These are phyloP conservation scores for Epistrophe eligans DNA, from an alignment of 2,888 invertebrate species.

Conservation along the genomic window DNA sequence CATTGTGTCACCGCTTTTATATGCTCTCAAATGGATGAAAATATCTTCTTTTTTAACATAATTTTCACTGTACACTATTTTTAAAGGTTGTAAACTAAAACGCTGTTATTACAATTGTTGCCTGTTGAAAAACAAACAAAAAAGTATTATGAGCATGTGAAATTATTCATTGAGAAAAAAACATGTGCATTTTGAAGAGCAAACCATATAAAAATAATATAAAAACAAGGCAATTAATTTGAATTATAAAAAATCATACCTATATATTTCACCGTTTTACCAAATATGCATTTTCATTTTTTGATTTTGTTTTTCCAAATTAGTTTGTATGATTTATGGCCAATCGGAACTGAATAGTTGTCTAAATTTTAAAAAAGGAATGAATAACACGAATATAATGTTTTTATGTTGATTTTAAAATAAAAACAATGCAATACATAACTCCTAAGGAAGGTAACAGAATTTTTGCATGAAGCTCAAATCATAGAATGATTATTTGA, in stretches of 20 bases:
- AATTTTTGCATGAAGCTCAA: not conserved
- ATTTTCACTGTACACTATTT: constrained; percentile 41
- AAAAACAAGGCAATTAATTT: constrained; percentile 33
- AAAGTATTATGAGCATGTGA: constrained; percentile 17
- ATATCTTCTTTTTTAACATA: constrained; percentile 21
- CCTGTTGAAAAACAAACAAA: constrained; percentile 54
- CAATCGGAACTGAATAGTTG: constrained; percentile 61
- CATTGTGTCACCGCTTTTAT: constrained; percentile 8
- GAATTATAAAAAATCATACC: constrained; percentile 53
- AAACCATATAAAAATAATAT: constrained; percentile 11
- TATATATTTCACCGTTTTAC: constrained; percentile 38
- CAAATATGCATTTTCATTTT: constrained; percentile 34
- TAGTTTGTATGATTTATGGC: constrained; percentile 35
- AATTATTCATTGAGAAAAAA: constrained; percentile 3
- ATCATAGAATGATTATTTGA: not conserved
- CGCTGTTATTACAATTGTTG: constrained; percentile 66
- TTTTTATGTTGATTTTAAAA: constrained; percentile 27
- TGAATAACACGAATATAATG: constrained; percentile 26
- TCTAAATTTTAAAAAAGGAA: constrained; percentile 61
- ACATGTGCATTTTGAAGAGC: constrained; percentile 42
- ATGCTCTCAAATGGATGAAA: constrained; percentile 13
- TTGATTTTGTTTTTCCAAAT: constrained; percentile 36
- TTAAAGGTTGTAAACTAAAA: constrained; percentile 34
- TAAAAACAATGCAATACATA: not conserved
- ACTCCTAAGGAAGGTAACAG: not conserved